Conservation (phyloP, 2,113 vertebrate genomes). For the Salminus brasiliensis region DNA sequence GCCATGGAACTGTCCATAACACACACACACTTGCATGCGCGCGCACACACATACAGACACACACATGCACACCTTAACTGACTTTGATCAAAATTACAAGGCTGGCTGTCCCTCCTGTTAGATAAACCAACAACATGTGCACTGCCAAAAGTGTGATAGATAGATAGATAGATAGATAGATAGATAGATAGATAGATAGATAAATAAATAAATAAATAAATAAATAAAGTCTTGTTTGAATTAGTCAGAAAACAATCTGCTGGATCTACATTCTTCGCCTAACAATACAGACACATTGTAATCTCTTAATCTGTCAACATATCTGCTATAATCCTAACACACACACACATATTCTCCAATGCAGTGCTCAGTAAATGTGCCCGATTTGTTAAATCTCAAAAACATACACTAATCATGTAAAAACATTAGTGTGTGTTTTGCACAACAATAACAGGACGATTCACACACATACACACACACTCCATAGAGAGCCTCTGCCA, state of each 20-base stretch:
- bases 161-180: neutral
- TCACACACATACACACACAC: no score
- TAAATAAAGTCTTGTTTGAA: neutral
- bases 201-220: neutral
- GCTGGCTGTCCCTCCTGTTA: conserved; percentile 19
- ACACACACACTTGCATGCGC: neutral
- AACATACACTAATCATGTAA: no score
- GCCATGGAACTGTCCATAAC: conserved; percentile 28
- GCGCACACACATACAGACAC: conserved; percentile 40
- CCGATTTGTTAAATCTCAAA: neutral
- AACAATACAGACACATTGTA: conserved; percentile 26
- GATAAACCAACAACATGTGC: neutral
- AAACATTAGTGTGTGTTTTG: no score
- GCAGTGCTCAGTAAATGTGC: neutral
- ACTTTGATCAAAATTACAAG: conserved; percentile 57
- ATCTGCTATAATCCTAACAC: conserved; percentile 22
- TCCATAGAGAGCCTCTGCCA: no score
- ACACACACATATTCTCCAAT: neutral
- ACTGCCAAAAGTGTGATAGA: no score
- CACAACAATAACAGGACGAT: neutral
- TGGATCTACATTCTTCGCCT: neutral
- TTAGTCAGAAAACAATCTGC: conserved; percentile 24
- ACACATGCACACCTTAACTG: conserved; percentile 56
- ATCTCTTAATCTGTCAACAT: conserved; percentile 53
- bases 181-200: neutral